Evolutionary conservation across 1,140 invertebrate species (phyloP).

Genomic region (Monochamus saltuarius): DNA sequence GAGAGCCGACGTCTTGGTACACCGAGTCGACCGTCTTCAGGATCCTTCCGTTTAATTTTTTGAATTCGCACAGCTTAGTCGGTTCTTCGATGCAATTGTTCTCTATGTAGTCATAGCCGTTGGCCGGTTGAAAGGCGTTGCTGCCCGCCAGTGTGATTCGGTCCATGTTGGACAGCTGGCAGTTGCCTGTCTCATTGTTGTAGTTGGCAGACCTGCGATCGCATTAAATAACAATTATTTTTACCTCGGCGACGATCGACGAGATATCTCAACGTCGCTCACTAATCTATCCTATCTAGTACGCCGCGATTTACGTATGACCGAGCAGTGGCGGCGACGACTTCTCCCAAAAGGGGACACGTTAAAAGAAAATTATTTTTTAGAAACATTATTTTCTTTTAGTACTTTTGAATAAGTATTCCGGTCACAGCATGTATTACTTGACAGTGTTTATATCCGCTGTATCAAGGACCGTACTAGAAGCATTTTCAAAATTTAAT

Average conservation of each 20-base stretch:
- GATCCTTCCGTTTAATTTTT: conserved; percentile 82
- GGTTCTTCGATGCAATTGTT: conserved; percentile 90
- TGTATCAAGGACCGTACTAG: not conserved
- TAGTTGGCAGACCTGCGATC: conserved; percentile 83
- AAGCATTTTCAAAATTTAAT: not conserved
- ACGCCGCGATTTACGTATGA: conserved; percentile 27
- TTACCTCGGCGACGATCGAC: conserved; percentile 1
- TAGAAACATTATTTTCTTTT: not conserved
- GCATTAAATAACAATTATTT: conserved; percentile 26
- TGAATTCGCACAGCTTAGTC: conserved; percentile 89
- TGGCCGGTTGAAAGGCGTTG: conserved; percentile 64
- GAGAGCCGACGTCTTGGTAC: conserved; percentile 82
- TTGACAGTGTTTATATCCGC: not conserved
- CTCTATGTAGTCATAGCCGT: conserved; percentile 81
- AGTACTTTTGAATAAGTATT: not conserved
- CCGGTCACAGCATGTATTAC: too few species aligned
- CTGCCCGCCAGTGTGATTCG: conserved; percentile 80
- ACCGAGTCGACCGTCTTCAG: conserved; percentile 93
- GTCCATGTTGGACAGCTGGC: conserved; percentile 87
- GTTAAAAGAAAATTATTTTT: too few species aligned
- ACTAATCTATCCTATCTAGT: conserved; percentile 26
- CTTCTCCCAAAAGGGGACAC: not conserved
- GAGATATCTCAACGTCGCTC: conserved; percentile 30
- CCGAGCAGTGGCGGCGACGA: not conserved
- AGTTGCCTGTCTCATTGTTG: conserved; percentile 80